Evolutionary conservation across 2,797 vertebrate species (phyloP).

Genomic region (Threskiornis aethiopicus): DNA sequence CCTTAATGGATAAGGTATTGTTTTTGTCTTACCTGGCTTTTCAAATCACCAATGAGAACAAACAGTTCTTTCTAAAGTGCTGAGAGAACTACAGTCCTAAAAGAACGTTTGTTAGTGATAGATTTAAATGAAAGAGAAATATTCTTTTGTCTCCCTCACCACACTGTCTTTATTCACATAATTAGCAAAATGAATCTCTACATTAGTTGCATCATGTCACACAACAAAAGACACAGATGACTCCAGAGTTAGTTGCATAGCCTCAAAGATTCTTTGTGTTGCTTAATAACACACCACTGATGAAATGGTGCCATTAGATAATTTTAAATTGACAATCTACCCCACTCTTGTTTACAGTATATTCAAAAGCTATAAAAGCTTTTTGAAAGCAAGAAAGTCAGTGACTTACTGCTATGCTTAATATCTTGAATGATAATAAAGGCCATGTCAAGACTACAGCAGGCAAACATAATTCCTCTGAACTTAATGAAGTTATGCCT

Average conservation of each 20-base stretch:
- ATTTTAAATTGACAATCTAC: constrained; percentile 4
- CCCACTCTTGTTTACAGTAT: background rate
- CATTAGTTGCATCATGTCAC: constrained; percentile 8
- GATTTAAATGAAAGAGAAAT: constrained; percentile 27
- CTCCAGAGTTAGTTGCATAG: background rate
- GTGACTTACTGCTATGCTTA: background rate
- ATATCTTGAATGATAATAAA: background rate
- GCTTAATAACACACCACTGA: constrained; percentile 15
- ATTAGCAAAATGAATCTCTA: constrained; percentile 58
- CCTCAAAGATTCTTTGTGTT: constrained; percentile 5
- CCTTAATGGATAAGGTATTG: background rate
- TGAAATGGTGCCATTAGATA: background rate
- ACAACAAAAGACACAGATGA: constrained; percentile 36
- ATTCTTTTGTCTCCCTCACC: constrained; percentile 16
- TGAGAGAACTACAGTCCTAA: constrained; percentile 20
- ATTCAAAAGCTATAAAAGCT: background rate
- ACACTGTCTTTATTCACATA: constrained; percentile 44
- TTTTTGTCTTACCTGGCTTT: background rate
- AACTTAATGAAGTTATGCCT: background rate
- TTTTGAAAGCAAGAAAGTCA: background rate
- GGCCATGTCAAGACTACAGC: background rate
- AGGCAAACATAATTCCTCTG: background rate
- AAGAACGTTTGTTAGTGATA: constrained; percentile 31
- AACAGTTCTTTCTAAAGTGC: constrained; percentile 2
- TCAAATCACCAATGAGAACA: constrained; percentile 38